Evolutionary conservation across 2,113 vertebrate genomes (phyloP).

Genomic region (Coryphaenoides rupestris): DNA sequence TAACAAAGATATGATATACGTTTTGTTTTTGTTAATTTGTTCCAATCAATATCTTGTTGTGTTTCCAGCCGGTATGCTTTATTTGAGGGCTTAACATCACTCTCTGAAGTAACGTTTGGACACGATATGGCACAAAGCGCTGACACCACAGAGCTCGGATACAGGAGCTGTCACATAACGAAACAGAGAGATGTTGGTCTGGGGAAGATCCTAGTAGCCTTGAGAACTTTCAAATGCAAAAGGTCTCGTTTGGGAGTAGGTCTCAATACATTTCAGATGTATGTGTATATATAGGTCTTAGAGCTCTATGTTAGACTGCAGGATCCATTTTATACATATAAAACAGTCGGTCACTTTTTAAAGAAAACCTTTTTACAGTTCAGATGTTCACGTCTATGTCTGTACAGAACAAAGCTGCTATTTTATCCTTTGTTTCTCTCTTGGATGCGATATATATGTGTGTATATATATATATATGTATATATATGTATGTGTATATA

Average conservation of each 20-base stretch:
- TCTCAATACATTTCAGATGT: constrained; percentile 79
- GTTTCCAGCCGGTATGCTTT: constrained; percentile 28
- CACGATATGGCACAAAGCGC: constrained; percentile 36
- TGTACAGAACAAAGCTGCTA: constrained; percentile 99
- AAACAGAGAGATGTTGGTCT: constrained; percentile 42
- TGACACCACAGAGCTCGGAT: constrained; percentile 16
- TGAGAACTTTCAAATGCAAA: constrained; percentile 49
- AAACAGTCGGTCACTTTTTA: constrained; percentile 95
- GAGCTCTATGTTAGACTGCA: constrained; percentile 89
- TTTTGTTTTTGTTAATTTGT: constrained; percentile 8
- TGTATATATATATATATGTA: constrained; percentile 39
- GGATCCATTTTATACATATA: constrained; percentile 88
- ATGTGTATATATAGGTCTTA: constrained; percentile 75
- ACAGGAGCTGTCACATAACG: constrained; percentile 28
- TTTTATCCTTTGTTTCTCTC: constrained; percentile 91
- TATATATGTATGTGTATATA: constrained; percentile 22
- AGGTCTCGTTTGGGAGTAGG: constrained; percentile 71
- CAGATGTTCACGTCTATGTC: constrained; percentile 95
- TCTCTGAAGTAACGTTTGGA: constrained; percentile 26
- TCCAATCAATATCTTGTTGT: not conserved
- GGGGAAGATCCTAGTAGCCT: constrained; percentile 29
- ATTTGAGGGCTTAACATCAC: constrained; percentile 30
- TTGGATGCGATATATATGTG: constrained; percentile 74
- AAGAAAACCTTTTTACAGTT: constrained; percentile 90
- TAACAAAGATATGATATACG: too few relatives aligned